Base-by-base conservation (phyloP, 2,113 vertebrate genomes). In the Tylochromis polylepis region DNA sequence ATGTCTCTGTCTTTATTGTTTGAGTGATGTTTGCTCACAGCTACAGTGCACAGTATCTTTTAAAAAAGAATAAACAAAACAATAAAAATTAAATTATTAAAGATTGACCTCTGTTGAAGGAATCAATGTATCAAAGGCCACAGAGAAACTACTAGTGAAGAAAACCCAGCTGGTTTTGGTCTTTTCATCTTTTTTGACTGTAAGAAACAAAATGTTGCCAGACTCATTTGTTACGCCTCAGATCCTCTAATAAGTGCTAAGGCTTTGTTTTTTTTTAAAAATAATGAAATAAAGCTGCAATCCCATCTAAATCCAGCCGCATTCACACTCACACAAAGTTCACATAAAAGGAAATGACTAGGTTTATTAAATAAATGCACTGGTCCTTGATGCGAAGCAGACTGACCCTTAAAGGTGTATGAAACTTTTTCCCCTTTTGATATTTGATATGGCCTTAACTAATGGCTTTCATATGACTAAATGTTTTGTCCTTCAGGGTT, bases 291-390 rank as follows among this genome's bases (percentile, higher is more conserved):
- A 49, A 51, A 29, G 49, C 1, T 3, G 15, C 4, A 20, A 15
- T 15, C 11, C 16, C 24, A 20, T 51, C 24, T 8, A 8, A 20
- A 51, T 8, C 41, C 10, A 75, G 24, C 8, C 29, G 70, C 43
- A 75, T 8, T 49, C 41, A 8, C 16, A 75, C 22, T 27, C 2
- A 0, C 5, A 72, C 14, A 16, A 72, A 72, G 41, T 75, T 75
- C 43, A 49, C 2, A 0, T 18, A 51, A 75, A 75, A 0, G 11
- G 0, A 49, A 4, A 75, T 18, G 29, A 75, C 16, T 8, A 20
- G 24, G 24, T 51, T 49, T 29, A 29, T 49, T 20, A 51, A 75
- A 49, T 49, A 31, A 75, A 49, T 72, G 20, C 43, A 24, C 43
- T 15, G 29, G 20, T 58, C 2, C 0, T 56, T 20, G 49, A 18